phyloP scores from a whole-genome alignment of 2,888 invertebrate species.

The Drosophila lacicola region DNA sequence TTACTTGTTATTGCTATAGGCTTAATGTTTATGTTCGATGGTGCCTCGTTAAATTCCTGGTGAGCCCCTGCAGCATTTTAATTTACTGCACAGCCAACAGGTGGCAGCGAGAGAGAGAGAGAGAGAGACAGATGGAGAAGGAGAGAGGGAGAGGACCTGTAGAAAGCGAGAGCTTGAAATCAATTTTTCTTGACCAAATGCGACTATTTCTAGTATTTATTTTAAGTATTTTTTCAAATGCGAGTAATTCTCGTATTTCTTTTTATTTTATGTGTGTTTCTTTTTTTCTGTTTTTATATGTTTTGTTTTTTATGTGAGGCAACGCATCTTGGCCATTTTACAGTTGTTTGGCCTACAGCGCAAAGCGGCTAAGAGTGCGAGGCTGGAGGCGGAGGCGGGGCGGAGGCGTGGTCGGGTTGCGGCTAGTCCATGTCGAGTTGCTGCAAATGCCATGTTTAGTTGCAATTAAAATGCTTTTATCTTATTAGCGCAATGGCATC shows the following conservation, averaged over 20 bases:
- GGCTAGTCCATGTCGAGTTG: conserved; percentile 58
- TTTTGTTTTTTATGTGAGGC: conserved; percentile 10
- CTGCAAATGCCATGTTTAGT: conserved; percentile 73
- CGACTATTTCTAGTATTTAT: conserved; percentile 14
- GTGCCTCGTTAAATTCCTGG: conserved; percentile 56
- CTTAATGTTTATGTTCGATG: conserved; percentile 34
- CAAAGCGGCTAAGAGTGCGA: conserved; percentile 10
- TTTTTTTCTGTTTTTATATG: conserved; percentile 4
- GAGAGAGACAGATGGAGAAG: background rate
- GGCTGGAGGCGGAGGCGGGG: background rate
- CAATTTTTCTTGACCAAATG: conserved; percentile 16
- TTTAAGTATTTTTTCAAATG: conserved; percentile 12
- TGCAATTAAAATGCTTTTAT: conserved; percentile 80
- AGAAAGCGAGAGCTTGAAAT: conserved; percentile 39
- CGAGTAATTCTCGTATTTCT: conserved; percentile 4
- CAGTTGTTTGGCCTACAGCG: conserved; percentile 72
- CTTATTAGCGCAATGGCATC: conserved; percentile 71
- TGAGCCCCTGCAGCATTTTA: conserved; percentile 61
- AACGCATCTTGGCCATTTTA: conserved; percentile 52
- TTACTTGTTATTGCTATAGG: conserved; percentile 3
- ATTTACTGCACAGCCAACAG: conserved; percentile 53
- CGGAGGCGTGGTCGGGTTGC: conserved; percentile 4
- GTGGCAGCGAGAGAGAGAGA: background rate
- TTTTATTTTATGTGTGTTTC: background rate
- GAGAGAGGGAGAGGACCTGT: background rate